Base-by-base conservation (phyloP, 2,797 vertebrate genomes). In the Numenius phaeopus region DNA sequence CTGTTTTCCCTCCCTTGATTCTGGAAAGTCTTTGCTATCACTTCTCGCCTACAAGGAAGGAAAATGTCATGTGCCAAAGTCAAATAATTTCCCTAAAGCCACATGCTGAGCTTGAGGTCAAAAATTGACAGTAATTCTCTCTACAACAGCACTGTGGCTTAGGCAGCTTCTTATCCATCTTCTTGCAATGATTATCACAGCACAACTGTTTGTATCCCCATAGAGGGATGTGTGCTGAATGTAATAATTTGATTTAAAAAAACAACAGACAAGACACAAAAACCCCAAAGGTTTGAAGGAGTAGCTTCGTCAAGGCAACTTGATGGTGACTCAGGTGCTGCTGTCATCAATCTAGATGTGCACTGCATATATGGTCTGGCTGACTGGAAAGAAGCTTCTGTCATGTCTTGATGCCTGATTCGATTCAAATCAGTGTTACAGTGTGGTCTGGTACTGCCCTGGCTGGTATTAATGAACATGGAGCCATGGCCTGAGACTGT, bases 1-100 rank as follows among this genome's bases (percentile, higher is more conserved):
- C 37, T 2, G 0, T 75, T 92, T 90, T 50, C 16, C 32, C 52
- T 87, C 29, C 7, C 20, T 83, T 70, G 29, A 34, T 57, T 65
- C 34, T 42, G 24, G 26, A 82, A 95, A 89, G 39, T 87, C 58
- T 86, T 85, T 87, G 49, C 27, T 78, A 26, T 52, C 14, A 5
- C 21, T 69, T 47, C 61, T 83, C 20, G 14, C 39, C 49, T 49
- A 30, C 17, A 69, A 67, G 37, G 49, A 54, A 90, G 40, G n/a
- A 79, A 64, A 90, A 81, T 14, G 4, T 70, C 14, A 40, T 6
- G 12, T 85, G 46, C 67, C 30, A 47, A 94, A 93, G 37, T 70
- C 62, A 84, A 94, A 86, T 69, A 59, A 82, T 73, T 93, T 92
- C 40, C 42, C 59, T 89, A 50, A 89, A 80, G 46, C 67, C 54